Evolutionary conservation across 2,113 vertebrate genomes (phyloP).

Genomic region (Dunckerocampus dactyliophorus): DNA sequence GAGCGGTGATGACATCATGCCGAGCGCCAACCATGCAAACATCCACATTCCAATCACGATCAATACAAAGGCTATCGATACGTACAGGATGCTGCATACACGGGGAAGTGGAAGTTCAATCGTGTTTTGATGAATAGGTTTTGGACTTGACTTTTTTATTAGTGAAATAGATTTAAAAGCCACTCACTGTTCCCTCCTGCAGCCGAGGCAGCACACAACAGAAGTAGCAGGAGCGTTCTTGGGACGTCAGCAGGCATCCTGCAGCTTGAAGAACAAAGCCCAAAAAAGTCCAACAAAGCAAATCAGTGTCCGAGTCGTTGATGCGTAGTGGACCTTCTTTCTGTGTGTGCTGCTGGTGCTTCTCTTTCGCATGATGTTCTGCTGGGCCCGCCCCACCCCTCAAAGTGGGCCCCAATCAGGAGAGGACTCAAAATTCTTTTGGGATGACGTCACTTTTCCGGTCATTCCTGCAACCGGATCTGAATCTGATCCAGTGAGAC

Average conservation of each 20-base stretch:
- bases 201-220: slow-evolving; percentile 3
- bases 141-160: no score
- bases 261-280: neutral
- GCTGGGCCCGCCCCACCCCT: neutral
- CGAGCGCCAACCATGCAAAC: no score
- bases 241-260: slow-evolving; percentile 7
- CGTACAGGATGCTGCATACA: no score
- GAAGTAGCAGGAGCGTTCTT: neutral
- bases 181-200: slow-evolving; percentile 30
- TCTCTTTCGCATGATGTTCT: neutral
- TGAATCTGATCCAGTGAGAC: no score
- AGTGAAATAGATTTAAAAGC: neutral
- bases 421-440: neutral
- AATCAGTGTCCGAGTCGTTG: neutral
- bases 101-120: no score
- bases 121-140: no score
- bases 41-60: no score
- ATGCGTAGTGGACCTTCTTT: neutral
- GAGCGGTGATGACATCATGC: no score
- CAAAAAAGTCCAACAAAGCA: no score
- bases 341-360: neutral
- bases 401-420: slow-evolving; percentile 2
- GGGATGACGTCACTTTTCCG: slow-evolving; percentile 1
- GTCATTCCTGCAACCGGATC: neutral
- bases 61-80: no score